phyloP scores from a whole-genome alignment of 1,140 invertebrate genomes.

The Scaptodrosophila lebanonensis region DNA sequence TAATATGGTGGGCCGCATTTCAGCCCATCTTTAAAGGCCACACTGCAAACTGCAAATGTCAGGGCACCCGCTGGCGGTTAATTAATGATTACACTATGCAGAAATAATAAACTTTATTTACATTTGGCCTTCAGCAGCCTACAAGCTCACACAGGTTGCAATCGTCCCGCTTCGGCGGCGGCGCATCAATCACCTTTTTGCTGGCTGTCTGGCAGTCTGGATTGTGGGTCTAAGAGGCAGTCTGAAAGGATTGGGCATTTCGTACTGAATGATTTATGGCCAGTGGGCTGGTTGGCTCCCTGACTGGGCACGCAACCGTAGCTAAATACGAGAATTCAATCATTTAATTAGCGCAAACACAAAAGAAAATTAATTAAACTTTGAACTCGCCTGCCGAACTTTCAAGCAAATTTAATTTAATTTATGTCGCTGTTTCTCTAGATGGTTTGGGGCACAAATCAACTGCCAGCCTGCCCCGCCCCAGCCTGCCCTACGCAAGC shows the following conservation, averaged over 20 bases:
- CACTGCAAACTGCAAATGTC: no score
- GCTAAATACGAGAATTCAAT: slow-evolving; percentile 69
- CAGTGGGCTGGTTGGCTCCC: no score
- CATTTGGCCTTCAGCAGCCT: no score
- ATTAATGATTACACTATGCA: no score
- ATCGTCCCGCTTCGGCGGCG: slow-evolving; percentile 6
- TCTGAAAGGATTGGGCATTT: no score
- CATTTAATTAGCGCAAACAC: slow-evolving; percentile 68
- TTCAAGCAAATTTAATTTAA: slow-evolving; percentile 65
- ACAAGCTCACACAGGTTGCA: slow-evolving; percentile 43
- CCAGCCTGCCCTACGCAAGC: neutral
- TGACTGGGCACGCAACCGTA: slow-evolving; percentile 11
- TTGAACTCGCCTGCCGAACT: slow-evolving; percentile 54
- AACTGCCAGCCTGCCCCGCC: slow-evolving; percentile 25
- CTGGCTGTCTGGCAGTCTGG: slow-evolving; percentile 17
- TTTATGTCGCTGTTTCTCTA: slow-evolving; percentile 47
- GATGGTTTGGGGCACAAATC: no score
- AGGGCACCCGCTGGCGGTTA: no score
- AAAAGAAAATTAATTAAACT: slow-evolving; percentile 73
- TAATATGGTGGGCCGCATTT: no score
- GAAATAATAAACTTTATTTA: no score
- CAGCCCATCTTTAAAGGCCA: no score
- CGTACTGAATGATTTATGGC: slow-evolving; percentile 47
- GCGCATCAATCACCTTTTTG: slow-evolving; percentile 68
- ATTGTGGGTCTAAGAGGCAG: no score